Evolutionary conservation across 2,113 vertebrate genomes (phyloP).

Genomic region (Nanorana parkeri): DNA sequence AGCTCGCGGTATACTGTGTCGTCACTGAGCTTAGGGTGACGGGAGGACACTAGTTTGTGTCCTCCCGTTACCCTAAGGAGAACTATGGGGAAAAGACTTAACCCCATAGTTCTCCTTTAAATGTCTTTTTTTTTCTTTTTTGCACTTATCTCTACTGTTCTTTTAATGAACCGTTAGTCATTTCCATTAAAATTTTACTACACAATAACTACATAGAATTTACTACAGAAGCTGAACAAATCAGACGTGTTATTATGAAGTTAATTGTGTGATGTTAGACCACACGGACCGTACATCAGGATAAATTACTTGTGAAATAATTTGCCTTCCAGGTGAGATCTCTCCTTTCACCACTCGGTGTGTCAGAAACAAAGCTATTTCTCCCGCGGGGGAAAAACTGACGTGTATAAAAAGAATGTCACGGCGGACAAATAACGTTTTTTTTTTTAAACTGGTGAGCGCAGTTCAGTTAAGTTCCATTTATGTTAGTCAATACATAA

Average conservation of each 20-base stretch:
- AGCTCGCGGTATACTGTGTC: no score
- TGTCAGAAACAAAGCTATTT: neutral
- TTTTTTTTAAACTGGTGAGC: neutral
- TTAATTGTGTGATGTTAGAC: slow-evolving; percentile 10
- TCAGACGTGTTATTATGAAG: slow-evolving; percentile 1
- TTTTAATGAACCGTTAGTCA: no score
- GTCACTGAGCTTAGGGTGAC: no score
- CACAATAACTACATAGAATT: no score
- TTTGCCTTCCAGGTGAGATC: slow-evolving; percentile 32
- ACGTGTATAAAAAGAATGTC: slow-evolving; percentile 8
- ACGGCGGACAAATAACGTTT: slow-evolving; percentile 11
- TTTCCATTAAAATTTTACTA: no score
- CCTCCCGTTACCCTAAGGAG: no score
- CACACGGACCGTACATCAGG: neutral
- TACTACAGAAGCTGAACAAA: slow-evolving; percentile 5
- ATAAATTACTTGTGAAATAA: slow-evolving; percentile 20
- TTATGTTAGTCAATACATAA: slow-evolving; percentile 39
- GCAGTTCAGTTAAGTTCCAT: neutral
- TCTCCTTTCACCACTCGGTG: slow-evolving; percentile 32
- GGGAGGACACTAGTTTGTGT: no score
- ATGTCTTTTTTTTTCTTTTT: no score
- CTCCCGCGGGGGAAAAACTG: slow-evolving; percentile 10
- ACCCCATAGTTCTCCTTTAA: no score
- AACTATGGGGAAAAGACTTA: no score
- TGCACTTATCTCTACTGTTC: no score